These are phyloP conservation scores for Vombatus ursinus DNA, from an alignment of 2,113 vertebrate species.

Conservation along the genomic window DNA sequence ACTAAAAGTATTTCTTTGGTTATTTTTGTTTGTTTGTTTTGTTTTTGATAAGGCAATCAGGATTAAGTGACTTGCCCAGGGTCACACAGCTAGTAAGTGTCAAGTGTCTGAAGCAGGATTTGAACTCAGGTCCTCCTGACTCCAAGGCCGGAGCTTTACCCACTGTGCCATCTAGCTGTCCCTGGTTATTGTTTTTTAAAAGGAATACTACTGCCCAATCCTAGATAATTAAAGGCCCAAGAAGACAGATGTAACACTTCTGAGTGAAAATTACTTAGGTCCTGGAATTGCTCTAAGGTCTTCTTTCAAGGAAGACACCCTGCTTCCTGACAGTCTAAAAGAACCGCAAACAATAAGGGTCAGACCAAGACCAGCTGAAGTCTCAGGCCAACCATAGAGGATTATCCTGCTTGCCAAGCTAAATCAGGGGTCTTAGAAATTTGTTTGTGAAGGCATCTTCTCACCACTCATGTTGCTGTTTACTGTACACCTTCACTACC, in stretches of 20 bases:
- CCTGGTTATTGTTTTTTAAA: background rate
- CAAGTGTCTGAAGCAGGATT: no score
- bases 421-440: background rate
- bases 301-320: background rate
- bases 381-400: background rate
- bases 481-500: background rate
- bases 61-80: no score
- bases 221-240: background rate
- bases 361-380: background rate
- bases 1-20: background rate
- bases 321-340: background rate
- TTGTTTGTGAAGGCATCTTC: background rate
- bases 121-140: no score
- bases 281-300: background rate
- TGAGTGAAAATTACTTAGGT: background rate
- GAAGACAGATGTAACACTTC: background rate
- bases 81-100: no score
- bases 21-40: no score
- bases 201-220: background rate
- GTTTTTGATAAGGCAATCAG: no score
- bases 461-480: background rate
- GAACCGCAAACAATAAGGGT: background rate
- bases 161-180: no score
- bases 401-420: background rate
- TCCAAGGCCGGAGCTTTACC: no score